Evolutionary conservation across 2,113 vertebrate species (phyloP).

Genomic region (Notarius lentiginosus): DNA sequence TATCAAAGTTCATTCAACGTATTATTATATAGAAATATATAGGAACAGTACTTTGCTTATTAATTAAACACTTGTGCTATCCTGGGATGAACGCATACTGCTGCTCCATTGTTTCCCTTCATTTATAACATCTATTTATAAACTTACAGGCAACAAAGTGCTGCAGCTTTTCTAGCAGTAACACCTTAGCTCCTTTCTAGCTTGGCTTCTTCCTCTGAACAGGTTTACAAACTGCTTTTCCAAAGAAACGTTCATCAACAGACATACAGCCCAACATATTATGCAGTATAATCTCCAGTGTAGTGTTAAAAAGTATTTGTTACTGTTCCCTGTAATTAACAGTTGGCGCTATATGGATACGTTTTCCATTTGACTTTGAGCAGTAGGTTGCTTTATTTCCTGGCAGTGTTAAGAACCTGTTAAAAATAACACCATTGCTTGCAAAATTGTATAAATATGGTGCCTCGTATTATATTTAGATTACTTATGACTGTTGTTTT

Average conservation of each 20-base stretch:
- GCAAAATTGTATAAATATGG: not conserved
- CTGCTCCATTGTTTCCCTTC: constrained; percentile 13
- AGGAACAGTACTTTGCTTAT: not conserved
- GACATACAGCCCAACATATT: not conserved
- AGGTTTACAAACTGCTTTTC: not conserved
- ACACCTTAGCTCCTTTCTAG: not conserved
- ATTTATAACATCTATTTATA: constrained; percentile 15
- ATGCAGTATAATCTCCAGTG: not conserved
- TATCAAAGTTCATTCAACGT: not conserved
- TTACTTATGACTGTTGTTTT: not conserved
- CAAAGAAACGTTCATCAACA: not conserved
- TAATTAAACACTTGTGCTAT: constrained; percentile 1
- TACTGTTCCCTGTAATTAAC: not conserved
- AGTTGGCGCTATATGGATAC: not conserved
- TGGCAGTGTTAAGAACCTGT: constrained; percentile 26
- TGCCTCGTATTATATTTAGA: not conserved
- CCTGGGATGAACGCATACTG: not conserved
- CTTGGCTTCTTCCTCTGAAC: not conserved
- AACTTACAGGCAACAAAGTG: not conserved
- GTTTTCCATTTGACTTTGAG: not conserved
- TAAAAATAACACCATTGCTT: constrained; percentile 17
- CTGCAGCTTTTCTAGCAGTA: constrained; percentile 9
- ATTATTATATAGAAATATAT: constrained; percentile 8
- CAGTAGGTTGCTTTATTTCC: constrained; percentile 26
- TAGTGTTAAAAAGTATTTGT: constrained; percentile 10